Evolutionary conservation across 2,113 vertebrate genomes (phyloP).

Genomic region (Pholis gunnellus): DNA sequence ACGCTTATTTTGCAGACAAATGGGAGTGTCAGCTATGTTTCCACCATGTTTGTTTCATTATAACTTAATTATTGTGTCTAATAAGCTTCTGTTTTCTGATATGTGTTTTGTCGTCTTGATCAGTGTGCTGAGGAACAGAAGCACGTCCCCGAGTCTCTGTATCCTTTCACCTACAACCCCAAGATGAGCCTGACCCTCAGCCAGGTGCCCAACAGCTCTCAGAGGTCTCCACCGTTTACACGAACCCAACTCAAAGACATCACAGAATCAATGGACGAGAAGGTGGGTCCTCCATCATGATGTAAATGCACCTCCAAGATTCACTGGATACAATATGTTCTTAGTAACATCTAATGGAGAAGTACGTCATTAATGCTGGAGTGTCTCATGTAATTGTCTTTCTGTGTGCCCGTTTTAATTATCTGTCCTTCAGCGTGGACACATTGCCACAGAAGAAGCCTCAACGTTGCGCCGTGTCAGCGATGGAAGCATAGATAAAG

Average conservation of each 20-base stretch:
- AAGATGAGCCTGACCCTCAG: conserved; percentile 98
- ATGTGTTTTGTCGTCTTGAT: conserved; percentile 4
- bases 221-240: conserved; percentile 76
- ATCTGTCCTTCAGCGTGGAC: conserved; percentile 49
- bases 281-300: conserved; percentile 33
- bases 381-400: neutral
- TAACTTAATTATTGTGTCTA: neutral
- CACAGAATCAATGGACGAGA: conserved; percentile 17
- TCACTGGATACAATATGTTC: no score
- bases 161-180: conserved; percentile 97
- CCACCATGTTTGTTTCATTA: neutral
- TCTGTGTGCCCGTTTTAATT: neutral
- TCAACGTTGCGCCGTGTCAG: conserved; percentile 47
- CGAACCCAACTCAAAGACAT: conserved; percentile 54
- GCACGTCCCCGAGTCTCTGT: conserved; percentile 91
- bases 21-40: conserved; percentile 1
- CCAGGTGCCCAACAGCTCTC: conserved; percentile 84
- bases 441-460: conserved; percentile 44
- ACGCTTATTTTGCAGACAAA: neutral
- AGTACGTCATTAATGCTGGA: neutral
- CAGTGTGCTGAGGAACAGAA: conserved; percentile 92
- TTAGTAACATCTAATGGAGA: neutral
- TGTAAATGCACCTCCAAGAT: no score
- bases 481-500: conserved; percentile 55
- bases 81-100: neutral